Base-by-base conservation (phyloP, 2,888 invertebrate species). In the Pammene fasciana region DNA sequence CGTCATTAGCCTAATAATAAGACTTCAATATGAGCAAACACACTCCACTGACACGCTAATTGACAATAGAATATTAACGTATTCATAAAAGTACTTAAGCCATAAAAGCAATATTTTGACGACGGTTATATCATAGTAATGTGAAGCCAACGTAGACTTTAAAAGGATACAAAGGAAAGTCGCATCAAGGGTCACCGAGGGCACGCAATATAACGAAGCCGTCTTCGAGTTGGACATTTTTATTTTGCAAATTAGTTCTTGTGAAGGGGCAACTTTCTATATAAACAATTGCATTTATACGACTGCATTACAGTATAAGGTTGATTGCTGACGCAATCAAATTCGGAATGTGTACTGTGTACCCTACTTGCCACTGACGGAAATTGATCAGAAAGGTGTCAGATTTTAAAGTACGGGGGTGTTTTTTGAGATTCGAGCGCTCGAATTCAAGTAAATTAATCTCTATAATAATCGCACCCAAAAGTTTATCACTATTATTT, bases 81-180 rank as follows among this genome's bases (percentile, higher is more conserved):
- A 62, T 61, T 61, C 55, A 55, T 55, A 48, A 48, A 60, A 55
- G 52, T 38, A 59, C 52, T n/a, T 48, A 26, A 61, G 55, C 46
- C 55, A 54, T 68, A 64, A 59, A 65, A 62, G 46, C 26, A 41
- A 38, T 57, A 18, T 65, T 65, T 16, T 45, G 43, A 54, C 52
- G 26, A 52, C 9, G 36, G 50, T 64, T 68, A 67, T 52, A 45
- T 59, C 50, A 66, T 66, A 52, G 59, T 59, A 65, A 48, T 36
- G n/a, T 36, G 50, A 45, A 41, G n/a, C 50, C 50, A 65, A 34
- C 50, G n/a, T 36, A 18, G 61, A 46, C 57, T 68, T 52, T 36
- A 65, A 68, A 68, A 65, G 68, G 64, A 68, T 59, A 67, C 67
- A 68, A 68, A 68, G 64, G 68, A 68, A 65, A 68, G 68, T 64